A percentile compares a stretch with the other conserved stretches of the same genome.
phyloP scores from a whole-genome alignment of 2,888 invertebrate genomes.

The Drosophila barbarae region DNA sequence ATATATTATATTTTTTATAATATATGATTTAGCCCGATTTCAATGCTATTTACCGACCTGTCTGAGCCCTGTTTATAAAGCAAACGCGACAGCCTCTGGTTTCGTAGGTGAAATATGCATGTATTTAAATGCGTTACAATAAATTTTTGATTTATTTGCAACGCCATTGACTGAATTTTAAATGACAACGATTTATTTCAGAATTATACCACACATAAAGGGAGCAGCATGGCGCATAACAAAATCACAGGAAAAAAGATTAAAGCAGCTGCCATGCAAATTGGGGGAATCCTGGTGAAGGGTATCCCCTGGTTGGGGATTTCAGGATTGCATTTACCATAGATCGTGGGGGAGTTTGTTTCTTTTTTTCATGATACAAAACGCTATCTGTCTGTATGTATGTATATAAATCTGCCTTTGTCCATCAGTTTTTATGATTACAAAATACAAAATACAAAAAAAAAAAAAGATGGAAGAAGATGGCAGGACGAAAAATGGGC shows the following conservation, averaged over 20 bases:
- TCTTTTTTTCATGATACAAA: not conserved
- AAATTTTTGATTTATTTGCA: constrained; percentile 71
- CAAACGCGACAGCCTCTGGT: constrained; percentile 9
- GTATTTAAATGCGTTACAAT: constrained; percentile 70
- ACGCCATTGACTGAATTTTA: constrained; percentile 71
- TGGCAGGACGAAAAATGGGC: constrained; percentile 53
- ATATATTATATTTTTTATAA: not conserved
- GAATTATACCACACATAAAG: constrained; percentile 43
- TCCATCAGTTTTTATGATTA: constrained; percentile 34
- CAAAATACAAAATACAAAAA: not conserved
- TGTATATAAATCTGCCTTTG: constrained; percentile 12
- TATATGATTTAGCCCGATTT: no score
- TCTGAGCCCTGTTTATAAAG: constrained; percentile 5
- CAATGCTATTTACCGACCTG: not conserved
- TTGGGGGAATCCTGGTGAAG: constrained; percentile 33
- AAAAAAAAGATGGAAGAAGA: not conserved
- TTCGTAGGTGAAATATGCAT: constrained; percentile 63
- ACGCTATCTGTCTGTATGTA: constrained; percentile 7
- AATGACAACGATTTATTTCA: constrained; percentile 67
- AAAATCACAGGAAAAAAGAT: constrained; percentile 19
- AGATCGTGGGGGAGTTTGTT: constrained; percentile 6
- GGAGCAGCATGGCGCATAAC: constrained; percentile 8
- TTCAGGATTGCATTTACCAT: constrained; percentile 13
- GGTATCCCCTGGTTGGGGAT: not conserved
- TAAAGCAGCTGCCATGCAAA: constrained; percentile 59